Evolutionary conservation across 2,797 vertebrate species (phyloP).

Genomic region (Austrolebias charrua): DNA sequence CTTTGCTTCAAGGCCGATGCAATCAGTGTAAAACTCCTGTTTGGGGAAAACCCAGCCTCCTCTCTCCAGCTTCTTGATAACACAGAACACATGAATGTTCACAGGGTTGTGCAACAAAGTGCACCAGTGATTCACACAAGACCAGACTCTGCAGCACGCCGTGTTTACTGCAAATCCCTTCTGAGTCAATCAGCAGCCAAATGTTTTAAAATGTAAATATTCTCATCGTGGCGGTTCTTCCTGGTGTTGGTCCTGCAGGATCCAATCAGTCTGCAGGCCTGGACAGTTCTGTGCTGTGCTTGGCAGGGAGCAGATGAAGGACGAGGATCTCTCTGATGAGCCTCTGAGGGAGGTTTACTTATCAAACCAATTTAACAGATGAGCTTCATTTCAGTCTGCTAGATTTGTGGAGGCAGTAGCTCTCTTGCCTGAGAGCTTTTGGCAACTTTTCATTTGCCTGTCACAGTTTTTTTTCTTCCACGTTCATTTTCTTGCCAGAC

Average conservation of each 20-base stretch:
- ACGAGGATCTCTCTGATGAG: conserved; percentile 40
- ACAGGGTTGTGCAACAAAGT: conserved; percentile 29
- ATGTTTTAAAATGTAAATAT: conserved; percentile 55
- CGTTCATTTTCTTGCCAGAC: too few relatives aligned
- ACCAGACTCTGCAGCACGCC: conserved; percentile 27
- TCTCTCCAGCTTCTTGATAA: conserved; percentile 22
- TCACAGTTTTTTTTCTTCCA: too few relatives aligned
- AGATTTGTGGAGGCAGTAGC: too few relatives aligned
- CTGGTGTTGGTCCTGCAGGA: conserved; percentile 44
- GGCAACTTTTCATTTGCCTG: neutral
- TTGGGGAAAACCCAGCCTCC: conserved; percentile 12
- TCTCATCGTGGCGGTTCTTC: conserved; percentile 42
- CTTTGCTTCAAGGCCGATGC: conserved; percentile 27
- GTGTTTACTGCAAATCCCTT: conserved; percentile 46
- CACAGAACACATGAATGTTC: neutral
- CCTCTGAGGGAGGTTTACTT: conserved; percentile 37
- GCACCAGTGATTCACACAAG: conserved; percentile 38
- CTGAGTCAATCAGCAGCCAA: conserved; percentile 32
- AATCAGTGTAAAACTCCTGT: neutral
- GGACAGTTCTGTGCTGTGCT: conserved; percentile 7
- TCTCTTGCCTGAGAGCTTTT: neutral
- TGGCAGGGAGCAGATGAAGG: conserved; percentile 52
- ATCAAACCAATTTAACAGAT: conserved; percentile 52
- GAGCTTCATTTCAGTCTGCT: conserved; percentile 42
- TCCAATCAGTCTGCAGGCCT: conserved; percentile 21